Evolutionary conservation across 2,888 invertebrate species (phyloP).

Genomic region (Protodeltote pygarga): DNA sequence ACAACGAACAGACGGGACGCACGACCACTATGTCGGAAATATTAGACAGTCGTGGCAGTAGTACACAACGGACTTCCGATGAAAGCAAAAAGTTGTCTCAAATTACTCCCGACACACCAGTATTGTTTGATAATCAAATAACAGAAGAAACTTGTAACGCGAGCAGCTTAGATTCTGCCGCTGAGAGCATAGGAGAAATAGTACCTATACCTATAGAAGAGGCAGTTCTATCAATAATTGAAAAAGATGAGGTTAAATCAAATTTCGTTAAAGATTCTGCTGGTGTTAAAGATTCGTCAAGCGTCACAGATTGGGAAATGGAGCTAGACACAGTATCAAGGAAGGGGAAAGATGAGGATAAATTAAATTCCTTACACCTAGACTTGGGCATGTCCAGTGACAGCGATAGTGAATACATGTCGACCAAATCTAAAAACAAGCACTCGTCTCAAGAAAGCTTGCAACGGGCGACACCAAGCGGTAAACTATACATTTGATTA

Average conservation of each 20-base stretch:
- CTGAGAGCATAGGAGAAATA: conserved; percentile 74
- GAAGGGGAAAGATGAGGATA: conserved; percentile 79
- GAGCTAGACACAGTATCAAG: conserved; percentile 85
- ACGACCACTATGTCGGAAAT: conserved; percentile 83
- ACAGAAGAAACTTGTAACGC: conserved; percentile 75
- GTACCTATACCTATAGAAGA: conserved; percentile 67
- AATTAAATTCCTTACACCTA: conserved; percentile 79
- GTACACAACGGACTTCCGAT: conserved; percentile 52
- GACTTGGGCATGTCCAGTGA: conserved; percentile 85
- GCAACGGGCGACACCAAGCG: conserved; percentile 70
- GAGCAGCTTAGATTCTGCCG: conserved; percentile 77
- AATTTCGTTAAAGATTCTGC: conserved; percentile 67
- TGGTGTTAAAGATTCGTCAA: conserved; percentile 73
- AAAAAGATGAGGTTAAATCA: conserved; percentile 65
- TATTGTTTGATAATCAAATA: conserved; percentile 77
- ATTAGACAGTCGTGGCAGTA: conserved; percentile 70
- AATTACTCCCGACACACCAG: conserved; percentile 88
- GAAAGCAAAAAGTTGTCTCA: conserved; percentile 60
- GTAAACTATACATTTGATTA: conserved; percentile 63
- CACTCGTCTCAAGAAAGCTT: conserved; percentile 67
- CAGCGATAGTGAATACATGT: conserved; percentile 79
- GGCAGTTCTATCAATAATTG: conserved; percentile 60
- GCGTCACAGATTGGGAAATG: conserved; percentile 88
- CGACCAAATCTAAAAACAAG: conserved; percentile 68
- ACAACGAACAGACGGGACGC: conserved; percentile 79